phyloP scores from a whole-genome alignment of 2,888 invertebrate genomes.

The Acanthopleura granulata region DNA sequence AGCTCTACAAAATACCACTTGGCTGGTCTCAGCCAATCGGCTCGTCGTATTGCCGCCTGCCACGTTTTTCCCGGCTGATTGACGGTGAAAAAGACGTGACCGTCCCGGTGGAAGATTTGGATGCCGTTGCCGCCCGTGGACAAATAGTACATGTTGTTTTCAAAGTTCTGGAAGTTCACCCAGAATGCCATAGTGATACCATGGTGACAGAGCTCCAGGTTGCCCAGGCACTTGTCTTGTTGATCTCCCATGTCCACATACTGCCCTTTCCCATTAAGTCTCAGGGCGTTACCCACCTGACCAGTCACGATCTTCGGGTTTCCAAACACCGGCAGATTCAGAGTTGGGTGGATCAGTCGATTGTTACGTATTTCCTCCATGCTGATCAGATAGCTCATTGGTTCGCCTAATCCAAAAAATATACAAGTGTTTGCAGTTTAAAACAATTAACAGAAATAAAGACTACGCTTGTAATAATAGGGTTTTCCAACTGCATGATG shows the following conservation, averaged over 20 bases:
- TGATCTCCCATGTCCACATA: slow-evolving; percentile 60
- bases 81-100: slow-evolving; percentile 48
- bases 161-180: slow-evolving; percentile 54
- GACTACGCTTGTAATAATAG: too few relatives aligned
- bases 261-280: slow-evolving; percentile 56
- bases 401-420: too few relatives aligned
- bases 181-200: slow-evolving; percentile 63
- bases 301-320: slow-evolving; percentile 48
- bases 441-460: too few relatives aligned
- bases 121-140: slow-evolving; percentile 60
- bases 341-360: slow-evolving; percentile 37
- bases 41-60: slow-evolving; percentile 39
- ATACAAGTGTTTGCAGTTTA: too few relatives aligned
- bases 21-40: slow-evolving; percentile 32
- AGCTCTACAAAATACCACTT: slow-evolving; percentile 64
- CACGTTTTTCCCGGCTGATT: slow-evolving; percentile 41
- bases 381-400: slow-evolving; percentile 43
- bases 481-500: too few relatives aligned
- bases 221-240: slow-evolving; percentile 57
- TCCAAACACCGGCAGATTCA: slow-evolving; percentile 43
- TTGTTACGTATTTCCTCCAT: slow-evolving; percentile 50
- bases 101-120: slow-evolving; percentile 51
- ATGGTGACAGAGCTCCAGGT: slow-evolving; percentile 53
- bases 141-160: slow-evolving; percentile 59
- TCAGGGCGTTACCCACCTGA: slow-evolving; percentile 56